Evolutionary conservation across 2,797 vertebrate genomes (phyloP), one percentile per base, ranked within the genome.

Genomic region (Lepus townsendii): DNA sequence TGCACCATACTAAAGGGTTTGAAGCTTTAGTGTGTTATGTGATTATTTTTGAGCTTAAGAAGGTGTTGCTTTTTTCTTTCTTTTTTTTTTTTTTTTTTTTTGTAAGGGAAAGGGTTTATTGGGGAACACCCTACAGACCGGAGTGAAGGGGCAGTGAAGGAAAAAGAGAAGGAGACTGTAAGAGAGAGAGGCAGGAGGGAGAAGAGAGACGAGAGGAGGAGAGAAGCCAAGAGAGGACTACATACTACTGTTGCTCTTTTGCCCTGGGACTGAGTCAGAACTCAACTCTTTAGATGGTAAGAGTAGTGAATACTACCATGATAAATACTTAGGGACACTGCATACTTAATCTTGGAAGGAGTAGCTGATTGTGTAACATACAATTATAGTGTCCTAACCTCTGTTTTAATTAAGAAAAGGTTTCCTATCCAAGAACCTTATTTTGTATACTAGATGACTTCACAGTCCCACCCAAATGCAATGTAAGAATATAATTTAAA

Each of bases 401-500:
- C 65, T 88, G 20, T 95, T 79, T 94, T 66, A 96, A 82, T 78
- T 32, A 66, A 76, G 77, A 95, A 79, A 95, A 85, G 93, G 79
- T 52, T 97, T 96, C 87, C 96, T 91, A 78, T 94, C 85, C 60
- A 76, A 94, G 76, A 52, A 96, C 84, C 38, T 83, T 77, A 90
- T 89, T 97, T 91, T 96, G 69, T 68, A 82, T 83, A 94, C 50
- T 95, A 88, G 73, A 83, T 88, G 85, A 95, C 83, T 91, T 93
- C 96, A 94, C 80, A 93, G 72, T 83, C 96, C 96, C 95, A 93
- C 71, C 94, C 92, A 96, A 97, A 93, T 91, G 88, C 83, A 76
- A 72, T 96, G 69, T 93, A 96, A 97, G 79, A 90, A 63, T 95
- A 76, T 90, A 86, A 97, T 97, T 97, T 95, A 96, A 97, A 97